phyloP scores from a whole-genome alignment of 1,140 invertebrate species.

The Caenorhabditis inopinata region DNA sequence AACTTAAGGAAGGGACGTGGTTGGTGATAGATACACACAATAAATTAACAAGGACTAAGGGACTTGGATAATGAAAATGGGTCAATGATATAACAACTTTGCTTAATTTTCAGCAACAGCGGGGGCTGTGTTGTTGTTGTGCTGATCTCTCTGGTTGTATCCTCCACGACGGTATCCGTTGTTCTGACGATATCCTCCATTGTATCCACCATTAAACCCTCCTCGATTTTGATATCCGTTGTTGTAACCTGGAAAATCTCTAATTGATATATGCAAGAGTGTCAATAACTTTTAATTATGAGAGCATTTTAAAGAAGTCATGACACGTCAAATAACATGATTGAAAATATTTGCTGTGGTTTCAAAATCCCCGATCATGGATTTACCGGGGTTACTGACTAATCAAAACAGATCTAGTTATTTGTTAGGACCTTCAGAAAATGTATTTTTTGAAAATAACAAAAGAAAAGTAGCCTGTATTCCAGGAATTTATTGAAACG shows the following conservation, averaged over 20 bases:
- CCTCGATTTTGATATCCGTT: neutral
- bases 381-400: no score
- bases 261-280: neutral
- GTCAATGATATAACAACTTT: neutral
- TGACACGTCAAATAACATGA: no score
- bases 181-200: slow-evolving; percentile 35
- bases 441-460: no score
- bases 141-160: neutral
- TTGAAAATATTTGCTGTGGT: no score
- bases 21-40: neutral
- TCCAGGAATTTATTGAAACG: no score
- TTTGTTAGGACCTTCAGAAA: no score
- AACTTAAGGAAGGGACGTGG: neutral
- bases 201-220: slow-evolving; percentile 11
- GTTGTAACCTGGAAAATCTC: neutral
- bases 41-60: slow-evolving; percentile 20
- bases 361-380: no score
- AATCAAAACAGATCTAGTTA: no score
- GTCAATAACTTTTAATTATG: neutral
- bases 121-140: neutral
- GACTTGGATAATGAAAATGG: neutral
- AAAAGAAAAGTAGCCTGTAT: no score
- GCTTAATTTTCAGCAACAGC: neutral
- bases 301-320: no score
- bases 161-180: slow-evolving; percentile 35